Evolutionary conservation across 1,140 invertebrate species (phyloP).

Genomic region (Diploscapter pachys): DNA sequence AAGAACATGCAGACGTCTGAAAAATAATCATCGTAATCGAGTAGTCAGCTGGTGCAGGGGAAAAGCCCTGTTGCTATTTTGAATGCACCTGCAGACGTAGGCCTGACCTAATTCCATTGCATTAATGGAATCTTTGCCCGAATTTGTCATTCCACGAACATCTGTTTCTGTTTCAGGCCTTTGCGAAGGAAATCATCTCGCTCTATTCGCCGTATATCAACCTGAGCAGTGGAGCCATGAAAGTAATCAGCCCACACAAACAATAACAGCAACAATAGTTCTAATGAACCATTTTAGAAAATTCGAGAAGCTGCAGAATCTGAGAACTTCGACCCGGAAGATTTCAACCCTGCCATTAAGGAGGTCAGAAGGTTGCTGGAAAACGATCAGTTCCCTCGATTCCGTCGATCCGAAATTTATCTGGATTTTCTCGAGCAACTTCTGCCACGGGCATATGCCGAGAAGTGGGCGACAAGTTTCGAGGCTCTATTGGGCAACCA

Average conservation of each 20-base stretch:
- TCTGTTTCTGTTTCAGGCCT: slow-evolving; percentile 1
- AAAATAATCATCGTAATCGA: neutral
- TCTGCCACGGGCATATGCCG: slow-evolving; percentile 49
- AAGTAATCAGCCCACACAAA: slow-evolving; percentile 23
- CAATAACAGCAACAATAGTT: neutral
- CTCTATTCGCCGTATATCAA: slow-evolving; percentile 47
- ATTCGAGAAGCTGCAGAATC: slow-evolving; percentile 37
- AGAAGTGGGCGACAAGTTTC: slow-evolving; percentile 49
- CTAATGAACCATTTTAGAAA: slow-evolving; percentile 35
- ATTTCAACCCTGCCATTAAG: slow-evolving; percentile 48
- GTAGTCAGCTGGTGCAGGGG: too few relatives aligned
- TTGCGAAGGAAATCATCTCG: slow-evolving; percentile 46
- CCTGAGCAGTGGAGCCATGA: slow-evolving; percentile 46
- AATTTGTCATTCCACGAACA: too few relatives aligned
- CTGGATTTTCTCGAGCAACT: slow-evolving; percentile 39
- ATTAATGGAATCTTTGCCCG: too few relatives aligned
- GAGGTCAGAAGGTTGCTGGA: slow-evolving; percentile 52
- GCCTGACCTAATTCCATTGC: too few relatives aligned
- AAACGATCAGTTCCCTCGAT: slow-evolving; percentile 52
- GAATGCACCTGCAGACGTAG: neutral
- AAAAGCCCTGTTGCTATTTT: too few relatives aligned
- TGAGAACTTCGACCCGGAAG: slow-evolving; percentile 33
- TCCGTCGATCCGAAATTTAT: slow-evolving; percentile 49
- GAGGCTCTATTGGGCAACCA: slow-evolving; percentile 56
- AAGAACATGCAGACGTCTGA: neutral